Evolutionary conservation across 2,113 vertebrate species (phyloP), one percentile per base, ranked within the genome.

Genomic region (Corythoichthys intestinalis): DNA sequence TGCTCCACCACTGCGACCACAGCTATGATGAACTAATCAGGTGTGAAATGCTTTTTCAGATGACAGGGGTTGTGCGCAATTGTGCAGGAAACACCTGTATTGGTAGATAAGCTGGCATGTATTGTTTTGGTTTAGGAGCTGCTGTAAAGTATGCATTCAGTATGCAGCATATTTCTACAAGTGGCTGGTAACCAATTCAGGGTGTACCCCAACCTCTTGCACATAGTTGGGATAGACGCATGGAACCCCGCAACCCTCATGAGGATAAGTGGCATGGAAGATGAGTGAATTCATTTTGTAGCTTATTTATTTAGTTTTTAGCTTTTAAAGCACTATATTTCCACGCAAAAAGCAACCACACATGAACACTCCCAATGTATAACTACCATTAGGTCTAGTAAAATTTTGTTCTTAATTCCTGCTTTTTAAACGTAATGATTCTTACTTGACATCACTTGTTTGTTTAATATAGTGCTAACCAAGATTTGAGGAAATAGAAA

Each of bases 21-120:
- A 47, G 11, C 71, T 78, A 35, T 35, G 71, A 74, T 12, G 60
- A 72, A 62, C 65, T 56, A 63, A 77, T 75, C 75, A 76, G 49
- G 69, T 70, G 73, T 70, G 70, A 77, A 77, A 20, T 34, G 3
- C 47, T 46, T 69, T 79, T 73, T 56, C 50, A 65, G 56, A 39
- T 53, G 8, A 10, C 59, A 61, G 75, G 41, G 8, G 46, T 10
- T 69, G 11, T 11, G 50, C 63, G 14, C 20, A 54, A 5, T 6
- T 58, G 0, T 28, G 20, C 10, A 10, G 11, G 46, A 46, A 37
- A 8, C 57, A 15, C 35, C 12, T 15, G 4, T n/a, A 10, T 1
- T 6, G 39, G 39, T 38, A 37, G 50, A 56, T 20, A 20, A 1
- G 57, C 12, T n/a, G 6, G 50, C 11, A 59, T 59, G 52, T 20